phyloP scores from a whole-genome alignment of 2,113 vertebrate genomes.

The Alces alces region DNA sequence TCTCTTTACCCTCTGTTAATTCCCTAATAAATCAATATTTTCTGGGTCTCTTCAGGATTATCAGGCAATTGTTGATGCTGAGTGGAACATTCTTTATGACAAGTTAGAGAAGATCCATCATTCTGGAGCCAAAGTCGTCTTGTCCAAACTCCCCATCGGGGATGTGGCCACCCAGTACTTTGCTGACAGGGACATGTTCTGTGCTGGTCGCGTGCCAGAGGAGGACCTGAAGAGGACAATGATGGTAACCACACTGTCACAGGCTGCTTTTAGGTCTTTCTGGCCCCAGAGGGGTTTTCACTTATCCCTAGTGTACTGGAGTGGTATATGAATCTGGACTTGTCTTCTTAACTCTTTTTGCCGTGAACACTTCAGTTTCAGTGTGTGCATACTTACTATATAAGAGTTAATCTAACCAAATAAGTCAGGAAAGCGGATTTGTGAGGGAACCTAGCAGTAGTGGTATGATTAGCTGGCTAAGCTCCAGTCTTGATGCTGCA shows the following conservation, averaged over 20 bases:
- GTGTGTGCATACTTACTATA: not conserved
- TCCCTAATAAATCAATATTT: not conserved
- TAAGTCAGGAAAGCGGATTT: not conserved
- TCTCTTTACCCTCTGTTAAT: not conserved
- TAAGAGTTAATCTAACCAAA: not conserved
- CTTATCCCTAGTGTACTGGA: not conserved
- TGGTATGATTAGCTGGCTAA: not conserved
- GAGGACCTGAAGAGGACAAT: slow-evolving; percentile 97
- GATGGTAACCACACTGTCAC: slow-evolving; percentile 85
- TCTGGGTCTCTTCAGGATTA: slow-evolving; percentile 88
- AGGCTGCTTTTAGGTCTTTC: not conserved
- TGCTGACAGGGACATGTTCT: slow-evolving; percentile 97
- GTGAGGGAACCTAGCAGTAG: not conserved
- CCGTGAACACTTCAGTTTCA: not conserved
- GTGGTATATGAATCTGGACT: not conserved
- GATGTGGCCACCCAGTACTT: slow-evolving; percentile 98
- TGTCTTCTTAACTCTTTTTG: not conserved
- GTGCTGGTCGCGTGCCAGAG: slow-evolving; percentile 94
- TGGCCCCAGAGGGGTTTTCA: not conserved
- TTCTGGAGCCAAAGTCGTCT: slow-evolving; percentile 94
- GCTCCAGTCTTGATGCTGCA: not conserved
- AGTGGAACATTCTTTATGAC: slow-evolving; percentile 98
- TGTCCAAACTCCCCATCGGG: slow-evolving; percentile 96
- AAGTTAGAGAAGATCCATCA: slow-evolving; percentile 94
- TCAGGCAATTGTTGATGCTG: slow-evolving; percentile 97